Percentiles rank a stretch among this genome's conserved stretches.
Evolutionary conservation across 2,888 invertebrate species (phyloP).

Genomic region (Drosophila kambysellisi): DNA sequence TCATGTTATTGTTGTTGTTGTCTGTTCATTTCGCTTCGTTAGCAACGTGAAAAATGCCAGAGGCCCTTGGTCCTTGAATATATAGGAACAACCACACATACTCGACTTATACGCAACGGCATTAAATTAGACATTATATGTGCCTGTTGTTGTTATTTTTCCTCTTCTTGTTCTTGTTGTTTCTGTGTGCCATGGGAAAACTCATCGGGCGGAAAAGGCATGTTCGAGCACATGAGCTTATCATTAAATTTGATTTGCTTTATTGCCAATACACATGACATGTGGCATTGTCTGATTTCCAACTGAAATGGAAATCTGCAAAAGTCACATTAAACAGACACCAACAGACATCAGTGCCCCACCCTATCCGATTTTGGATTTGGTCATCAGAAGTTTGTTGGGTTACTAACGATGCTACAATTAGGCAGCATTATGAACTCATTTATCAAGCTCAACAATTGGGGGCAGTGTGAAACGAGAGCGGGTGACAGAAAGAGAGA

Average conservation of each 20-base stretch:
- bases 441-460: constrained; percentile 59
- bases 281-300: constrained; percentile 32
- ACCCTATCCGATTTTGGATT: constrained; percentile 15
- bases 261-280: constrained; percentile 52
- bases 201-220: constrained; percentile 70
- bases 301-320: constrained; percentile 45
- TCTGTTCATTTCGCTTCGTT: constrained; percentile 69
- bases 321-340: constrained; percentile 41
- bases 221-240: constrained; percentile 69
- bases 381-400: constrained; percentile 49
- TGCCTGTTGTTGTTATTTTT: constrained; percentile 53
- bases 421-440: constrained; percentile 70
- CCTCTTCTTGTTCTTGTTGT: constrained; percentile 12
- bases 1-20: constrained; percentile 29
- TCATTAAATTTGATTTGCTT: constrained; percentile 79
- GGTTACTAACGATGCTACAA: constrained; percentile 66
- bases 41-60: constrained; percentile 55
- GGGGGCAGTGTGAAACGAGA: not conserved
- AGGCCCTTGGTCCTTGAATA: constrained; percentile 41
- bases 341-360: not conserved
- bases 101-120: constrained; percentile 59
- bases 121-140: constrained; percentile 68
- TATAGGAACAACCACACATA: constrained; percentile 8
- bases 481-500: not conserved
- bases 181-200: constrained; percentile 28